Evolutionary conservation across 1,140 invertebrate genomes (phyloP).

Genomic region (Drosophila athabasca): DNA sequence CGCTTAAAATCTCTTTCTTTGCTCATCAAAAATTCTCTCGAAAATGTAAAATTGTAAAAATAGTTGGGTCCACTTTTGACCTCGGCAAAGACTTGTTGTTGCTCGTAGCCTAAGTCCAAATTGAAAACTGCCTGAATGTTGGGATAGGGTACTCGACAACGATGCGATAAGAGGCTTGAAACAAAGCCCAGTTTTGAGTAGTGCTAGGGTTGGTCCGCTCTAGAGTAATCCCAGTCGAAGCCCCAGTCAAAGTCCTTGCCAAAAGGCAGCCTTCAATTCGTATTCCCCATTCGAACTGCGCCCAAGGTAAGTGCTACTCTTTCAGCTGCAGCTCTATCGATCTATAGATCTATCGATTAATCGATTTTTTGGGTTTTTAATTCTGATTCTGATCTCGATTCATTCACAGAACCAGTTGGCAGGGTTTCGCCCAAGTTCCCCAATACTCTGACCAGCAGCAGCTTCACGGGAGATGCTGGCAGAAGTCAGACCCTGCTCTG

Average conservation of each 20-base stretch:
- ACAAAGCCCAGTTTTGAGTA: constrained; percentile 49
- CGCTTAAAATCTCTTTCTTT: constrained; percentile 83
- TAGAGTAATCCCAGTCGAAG: constrained; percentile 26
- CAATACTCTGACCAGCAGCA: constrained; percentile 87
- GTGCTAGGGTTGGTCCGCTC: constrained; percentile 58
- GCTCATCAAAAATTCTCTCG: constrained; percentile 11
- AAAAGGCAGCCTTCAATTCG: constrained; percentile 27
- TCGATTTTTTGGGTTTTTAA: constrained; percentile 25
- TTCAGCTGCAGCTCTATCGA: constrained; percentile 18
- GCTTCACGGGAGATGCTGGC: constrained; percentile 85
- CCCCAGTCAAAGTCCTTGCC: constrained; percentile 9
- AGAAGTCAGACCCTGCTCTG: constrained; percentile 87
- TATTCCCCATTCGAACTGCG: constrained; percentile 21
- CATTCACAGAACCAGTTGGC: constrained; percentile 83
- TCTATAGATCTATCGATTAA: constrained; percentile 15
- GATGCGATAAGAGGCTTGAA: constrained; percentile 59
- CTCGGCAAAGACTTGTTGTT: constrained; percentile 75
- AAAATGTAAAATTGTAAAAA: constrained; percentile 5
- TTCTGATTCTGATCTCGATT: constrained; percentile 41
- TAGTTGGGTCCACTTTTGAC: neutral
- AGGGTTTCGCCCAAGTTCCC: constrained; percentile 86
- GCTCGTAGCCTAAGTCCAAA: constrained; percentile 45
- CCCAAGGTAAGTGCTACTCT: constrained; percentile 44
- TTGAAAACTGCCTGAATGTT: constrained; percentile 95
- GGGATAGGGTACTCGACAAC: constrained; percentile 95